These are phyloP conservation scores for Pocillopora meandrina DNA, from an alignment of 92 coral and sea anemone genomes.

Conservation along the genomic window DNA sequence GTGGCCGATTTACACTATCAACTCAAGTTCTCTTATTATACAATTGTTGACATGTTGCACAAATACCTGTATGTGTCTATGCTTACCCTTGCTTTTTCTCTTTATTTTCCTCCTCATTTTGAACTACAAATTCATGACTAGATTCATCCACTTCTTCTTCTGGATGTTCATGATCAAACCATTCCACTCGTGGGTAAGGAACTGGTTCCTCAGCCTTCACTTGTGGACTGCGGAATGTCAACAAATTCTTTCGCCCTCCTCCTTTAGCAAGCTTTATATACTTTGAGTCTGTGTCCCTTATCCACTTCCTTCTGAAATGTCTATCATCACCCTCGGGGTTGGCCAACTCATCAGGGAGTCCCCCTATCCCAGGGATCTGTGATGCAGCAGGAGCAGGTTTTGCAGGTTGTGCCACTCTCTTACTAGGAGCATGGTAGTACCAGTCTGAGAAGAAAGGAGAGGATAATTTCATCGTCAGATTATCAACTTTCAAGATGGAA, in stretches of 20 bases:
- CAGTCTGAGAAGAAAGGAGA: conserved; percentile 67
- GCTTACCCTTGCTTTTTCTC: conserved; percentile 29
- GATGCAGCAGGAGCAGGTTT: conserved; percentile 77
- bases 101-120: background rate
- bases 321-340: conserved; percentile 65
- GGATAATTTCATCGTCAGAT: background rate
- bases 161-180: conserved; percentile 93
- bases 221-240: conserved; percentile 71
- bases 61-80: background rate
- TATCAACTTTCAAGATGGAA: too few relatives aligned
- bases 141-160: conserved; percentile 40
- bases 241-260: conserved; percentile 84
- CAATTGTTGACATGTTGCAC: background rate
- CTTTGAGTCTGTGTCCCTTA: conserved; percentile 95
- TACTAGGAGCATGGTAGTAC: conserved; percentile 91
- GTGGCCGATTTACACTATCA: too few relatives aligned
- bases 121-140: background rate
- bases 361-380: conserved; percentile 95
- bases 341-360: conserved; percentile 52
- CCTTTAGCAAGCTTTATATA: conserved; percentile 92
- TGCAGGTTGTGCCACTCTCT: conserved; percentile 38
- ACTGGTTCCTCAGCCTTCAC: conserved; percentile 59
- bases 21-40: too few relatives aligned
- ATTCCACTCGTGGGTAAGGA: conserved; percentile 91
- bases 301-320: conserved; percentile 91